Evolutionary conservation across 2,888 invertebrate species (phyloP), one percentile per base, ranked within the genome.

Genomic region (Chaetogeoica ovagalla): DNA sequence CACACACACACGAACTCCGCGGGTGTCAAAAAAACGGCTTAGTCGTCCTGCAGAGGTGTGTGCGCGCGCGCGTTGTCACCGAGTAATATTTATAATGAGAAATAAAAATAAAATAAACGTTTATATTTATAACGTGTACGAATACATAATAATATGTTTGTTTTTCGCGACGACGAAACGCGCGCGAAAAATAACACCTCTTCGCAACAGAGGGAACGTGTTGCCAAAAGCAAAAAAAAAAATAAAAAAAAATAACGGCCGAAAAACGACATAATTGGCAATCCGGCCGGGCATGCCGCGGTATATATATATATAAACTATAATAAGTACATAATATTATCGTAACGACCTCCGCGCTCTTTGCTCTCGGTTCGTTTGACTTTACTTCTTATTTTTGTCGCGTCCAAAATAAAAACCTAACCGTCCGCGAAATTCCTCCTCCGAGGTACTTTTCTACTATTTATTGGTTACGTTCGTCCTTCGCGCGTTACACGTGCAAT

Each of bases 261-360:
- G 68, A 77, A 77, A 75, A 77, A 77, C 60, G 77, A 77, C 77
- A 77, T 77, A 77, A 70, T 77, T 77, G 77, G 77, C 77, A 70
- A 77, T 69, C 30, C 30, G 72, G 48, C 43, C 21, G 59, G n/a
- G n/a, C n/a, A n/a, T n/a, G n/a, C n/a, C n/a, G n/a, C n/a, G n/a
- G n/a, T n/a, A n/a, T n/a, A n/a, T n/a, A n/a, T 30, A 30, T 30
- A 30, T 30, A 30, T 30, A 30, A 30, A 30, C 30, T 30, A 30
- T 30, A 30, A 30, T 30, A 30, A 30, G 30, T 30, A 30, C 30
- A 4, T 30, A 4, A 2, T 30, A 30, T 30, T 30, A 30, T 30
- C 1, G 4, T 30, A 30, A 30, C 30, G 2, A 30, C 2, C 30
- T 30, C 2, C 30, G 30, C 30, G 30, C n/a, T n/a, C n/a, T n/a